These are phyloP conservation scores for Drosophila mercatorum DNA, from an alignment of 2,888 invertebrate species.

Conservation along the genomic window DNA sequence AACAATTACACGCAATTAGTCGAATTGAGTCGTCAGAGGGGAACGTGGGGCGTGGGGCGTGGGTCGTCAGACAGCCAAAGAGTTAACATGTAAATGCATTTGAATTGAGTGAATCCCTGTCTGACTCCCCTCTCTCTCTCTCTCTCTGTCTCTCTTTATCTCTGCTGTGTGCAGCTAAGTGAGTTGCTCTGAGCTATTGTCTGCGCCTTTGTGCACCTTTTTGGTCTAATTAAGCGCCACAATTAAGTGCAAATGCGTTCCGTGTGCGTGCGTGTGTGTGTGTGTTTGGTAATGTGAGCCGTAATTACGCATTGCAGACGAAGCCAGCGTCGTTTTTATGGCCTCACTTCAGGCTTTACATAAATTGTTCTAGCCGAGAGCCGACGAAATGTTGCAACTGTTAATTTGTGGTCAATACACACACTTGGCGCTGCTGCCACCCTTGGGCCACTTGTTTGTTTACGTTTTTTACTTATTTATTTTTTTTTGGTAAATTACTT, in stretches of 20 bases:
- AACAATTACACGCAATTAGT: constrained; percentile 76
- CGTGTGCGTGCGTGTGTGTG: constrained; percentile 21
- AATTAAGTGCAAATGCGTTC: constrained; percentile 77
- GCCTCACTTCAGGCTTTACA: constrained; percentile 54
- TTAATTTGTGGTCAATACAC: constrained; percentile 79
- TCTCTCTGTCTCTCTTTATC: neutral
- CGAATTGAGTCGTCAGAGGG: constrained; percentile 72
- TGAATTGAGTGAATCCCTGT: constrained; percentile 41
- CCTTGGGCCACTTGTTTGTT: constrained; percentile 46
- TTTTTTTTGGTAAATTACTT: constrained; percentile 62
- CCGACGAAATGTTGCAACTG: constrained; percentile 69
- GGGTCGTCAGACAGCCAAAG: constrained; percentile 5
- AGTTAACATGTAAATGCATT: constrained; percentile 67
- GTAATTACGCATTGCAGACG: constrained; percentile 76
- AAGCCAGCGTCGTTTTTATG: constrained; percentile 50
- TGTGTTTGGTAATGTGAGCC: constrained; percentile 69
- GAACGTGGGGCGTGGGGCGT: neutral
- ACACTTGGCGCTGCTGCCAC: constrained; percentile 39
- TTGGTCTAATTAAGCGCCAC: constrained; percentile 80
- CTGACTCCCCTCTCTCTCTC: neutral
- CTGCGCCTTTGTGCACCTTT: constrained; percentile 70
- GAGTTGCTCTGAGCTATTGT: constrained; percentile 65
- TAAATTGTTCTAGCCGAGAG: constrained; percentile 57
- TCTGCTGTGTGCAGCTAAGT: constrained; percentile 2
- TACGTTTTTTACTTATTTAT: constrained; percentile 19